Base-by-base conservation (phyloP, 2,797 vertebrate genomes). In the Smutsia temminckii region DNA sequence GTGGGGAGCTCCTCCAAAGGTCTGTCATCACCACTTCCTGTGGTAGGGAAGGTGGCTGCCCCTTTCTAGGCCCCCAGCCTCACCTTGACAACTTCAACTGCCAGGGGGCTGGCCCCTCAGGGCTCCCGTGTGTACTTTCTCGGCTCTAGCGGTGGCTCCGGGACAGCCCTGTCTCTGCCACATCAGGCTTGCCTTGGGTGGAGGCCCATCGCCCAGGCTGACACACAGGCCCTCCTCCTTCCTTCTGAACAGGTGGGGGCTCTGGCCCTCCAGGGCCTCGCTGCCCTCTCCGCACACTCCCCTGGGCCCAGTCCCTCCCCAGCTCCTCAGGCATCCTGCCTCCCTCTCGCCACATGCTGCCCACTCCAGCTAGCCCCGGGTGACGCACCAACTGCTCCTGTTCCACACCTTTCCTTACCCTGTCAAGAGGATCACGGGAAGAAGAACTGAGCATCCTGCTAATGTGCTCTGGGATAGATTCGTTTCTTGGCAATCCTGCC, bases 171-270 rank as follows among this genome's bases (percentile, higher is more conserved):
- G 9, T 17, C 20, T 53, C 53, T 25, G 93, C 18, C 2, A 2
- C 20, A 37, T 9, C 63, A 34, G 9, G 34, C 6, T 55, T 1
- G 0, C n/a, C 21, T 40, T 5, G 14, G 77, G 69, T 11, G 32
- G 11, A 53, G 25, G 32, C 53, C 55, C 34, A 0, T 2, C 42
- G 23, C 14, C 34, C 18, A 27, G 46, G 80, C 1, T 23, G 46
- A 21, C 9, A 1, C 0, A 2, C 2, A 10, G 0, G 21, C 27
- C 7, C 25, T 27, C 75, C 10, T 18, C 64, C 63, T 72, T 46
- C n/a, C 77, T n/a, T 0, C 14, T 4, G 34, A 1, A 0, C 10
- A 18, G 40, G 9, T 0, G 3, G 17, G 17, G 21, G 16, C 59
- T 34, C 57, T 1, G 21, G 8, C 53, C 74, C 34, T 20, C 32